Evolutionary conservation across 2,797 vertebrate species (phyloP).

Genomic region (Thalassophryne amazonica): DNA sequence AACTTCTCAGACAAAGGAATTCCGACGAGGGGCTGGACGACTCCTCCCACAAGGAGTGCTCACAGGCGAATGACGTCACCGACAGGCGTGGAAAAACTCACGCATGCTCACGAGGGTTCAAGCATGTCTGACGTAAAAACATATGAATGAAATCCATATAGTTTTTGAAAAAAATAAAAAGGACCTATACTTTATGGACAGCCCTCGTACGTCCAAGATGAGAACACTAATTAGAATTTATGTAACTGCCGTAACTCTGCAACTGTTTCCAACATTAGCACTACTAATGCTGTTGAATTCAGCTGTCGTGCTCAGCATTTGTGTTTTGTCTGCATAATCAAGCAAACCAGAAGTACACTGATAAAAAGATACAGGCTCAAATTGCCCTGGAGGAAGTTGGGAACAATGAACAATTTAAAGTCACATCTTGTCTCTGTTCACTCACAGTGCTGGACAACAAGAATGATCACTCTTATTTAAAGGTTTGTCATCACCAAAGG

Average conservation of each 20-base stretch:
- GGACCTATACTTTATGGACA: no score
- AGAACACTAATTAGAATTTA: constrained; percentile 21
- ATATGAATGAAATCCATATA: no score
- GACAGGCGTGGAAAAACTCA: no score
- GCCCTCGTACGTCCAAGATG: constrained; percentile 7
- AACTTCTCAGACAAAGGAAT: no score
- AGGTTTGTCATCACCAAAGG: constrained; percentile 36
- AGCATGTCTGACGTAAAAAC: no score
- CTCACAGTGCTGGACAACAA: constrained; percentile 24
- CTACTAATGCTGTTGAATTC: constrained; percentile 39
- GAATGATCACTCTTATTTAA: constrained; percentile 57
- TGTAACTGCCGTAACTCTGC: constrained; percentile 15
- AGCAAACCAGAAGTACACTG: constrained; percentile 75
- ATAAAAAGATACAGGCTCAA: constrained; percentile 72
- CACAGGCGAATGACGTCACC: no score
- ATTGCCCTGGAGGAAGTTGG: constrained; percentile 72
- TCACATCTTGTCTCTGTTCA: constrained; percentile 35
- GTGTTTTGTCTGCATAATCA: constrained; percentile 86
- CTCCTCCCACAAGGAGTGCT: no score
- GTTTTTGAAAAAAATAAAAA: no score
- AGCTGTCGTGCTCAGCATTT: constrained; percentile 41
- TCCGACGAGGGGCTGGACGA: no score
- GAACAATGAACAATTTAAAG: constrained; percentile 77
- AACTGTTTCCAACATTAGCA: not conserved
- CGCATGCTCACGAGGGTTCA: no score